Base-by-base conservation (phyloP, 1,140 invertebrate genomes). In the Anoplolepis gracilipes region DNA sequence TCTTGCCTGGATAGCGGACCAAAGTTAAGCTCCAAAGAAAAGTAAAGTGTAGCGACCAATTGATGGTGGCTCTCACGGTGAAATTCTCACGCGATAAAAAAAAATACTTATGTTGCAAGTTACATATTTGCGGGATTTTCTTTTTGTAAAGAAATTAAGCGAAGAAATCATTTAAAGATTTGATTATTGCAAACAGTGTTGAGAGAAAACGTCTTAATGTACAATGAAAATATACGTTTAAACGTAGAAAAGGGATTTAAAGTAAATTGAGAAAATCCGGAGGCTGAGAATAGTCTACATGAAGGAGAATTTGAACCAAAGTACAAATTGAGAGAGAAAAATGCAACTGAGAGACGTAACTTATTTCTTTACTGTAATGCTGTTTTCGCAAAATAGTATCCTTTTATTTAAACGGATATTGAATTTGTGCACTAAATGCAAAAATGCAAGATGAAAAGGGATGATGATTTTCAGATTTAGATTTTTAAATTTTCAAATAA, bases 11-110 rank as follows among this genome's bases (percentile, higher is more conserved):
- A 89, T 87, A 62, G 28, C 55, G 62, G 70, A 64, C 65, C 61
- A 36, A 90, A 91, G 88, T 92, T 92, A 88, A 92, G 88, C 85
- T 92, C 86, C 84, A 90, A 91, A 36, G 19, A 57, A 90, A 92
- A 90, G 87, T 90, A 91, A 90, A 84, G 79, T 90, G 87, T 73
- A 78, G 82, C 85, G 69, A 72, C 62, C 79, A 90, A 91, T 92
- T 87, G 87, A 91, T 88, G 70, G 57, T 36, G 79, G 85, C 33
- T 65, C 84, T 46, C 61, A 75, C 73, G 75, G 64, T 88, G 76
- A 89, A 90, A 89, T 88, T 88, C 73, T 87, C 86, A 89, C 87
- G 75, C 73, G 67, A 84, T 86, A 86, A 64, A 49, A 76, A 33
- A 28, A 53, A 72, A n/a, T 61, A 64, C 36, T 69, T 81, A 59